phyloP scores from a whole-genome alignment of 2,797 vertebrate species.

The Pampus argenteus region DNA sequence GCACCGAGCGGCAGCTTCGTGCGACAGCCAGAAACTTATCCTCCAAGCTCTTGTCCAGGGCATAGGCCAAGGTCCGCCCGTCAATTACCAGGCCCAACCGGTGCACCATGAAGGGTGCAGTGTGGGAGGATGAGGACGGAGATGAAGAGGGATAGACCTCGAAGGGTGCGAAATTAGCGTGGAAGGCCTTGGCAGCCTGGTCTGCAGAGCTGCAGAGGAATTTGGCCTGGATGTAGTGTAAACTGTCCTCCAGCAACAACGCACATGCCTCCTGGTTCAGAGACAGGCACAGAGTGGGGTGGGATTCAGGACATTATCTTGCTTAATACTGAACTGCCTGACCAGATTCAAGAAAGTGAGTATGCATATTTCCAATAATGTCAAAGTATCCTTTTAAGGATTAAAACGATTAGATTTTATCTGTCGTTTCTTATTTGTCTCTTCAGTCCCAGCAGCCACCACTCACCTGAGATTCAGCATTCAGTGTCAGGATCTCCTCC shows the following conservation, averaged over 20 bases:
- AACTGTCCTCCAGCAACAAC: conserved; percentile 91
- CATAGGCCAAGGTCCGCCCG: conserved; percentile 94
- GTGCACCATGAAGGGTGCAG: conserved; percentile 75
- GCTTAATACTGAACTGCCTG: conserved; percentile 28
- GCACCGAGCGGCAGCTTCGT: conserved; percentile 90
- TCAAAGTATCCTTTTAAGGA: too few species aligned
- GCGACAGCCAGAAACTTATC: conserved; percentile 94
- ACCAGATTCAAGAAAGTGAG: conserved; percentile 15
- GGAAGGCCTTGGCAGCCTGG: conserved; percentile 72
- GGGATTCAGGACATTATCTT: conserved; percentile 19
- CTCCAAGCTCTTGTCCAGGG: conserved; percentile 91
- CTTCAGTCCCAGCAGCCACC: too few species aligned
- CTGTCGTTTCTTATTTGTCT: too few species aligned
- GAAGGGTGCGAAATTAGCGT: conserved; percentile 76
- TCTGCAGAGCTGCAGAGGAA: conserved; percentile 81
- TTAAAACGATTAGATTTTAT: background rate
- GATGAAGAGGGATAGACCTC: conserved; percentile 75
- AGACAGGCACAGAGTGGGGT: conserved; percentile 48
- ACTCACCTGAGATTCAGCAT: conserved; percentile 93
- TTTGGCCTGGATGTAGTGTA: conserved; percentile 90
- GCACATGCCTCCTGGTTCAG: conserved; percentile 92
- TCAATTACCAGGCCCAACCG: conserved; percentile 94
- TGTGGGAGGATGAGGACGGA: conserved; percentile 65
- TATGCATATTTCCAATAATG: too few species aligned
- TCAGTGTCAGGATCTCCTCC: conserved; percentile 95